Base-by-base conservation (phyloP, 2,113 vertebrate species). In the Rana temporaria region DNA sequence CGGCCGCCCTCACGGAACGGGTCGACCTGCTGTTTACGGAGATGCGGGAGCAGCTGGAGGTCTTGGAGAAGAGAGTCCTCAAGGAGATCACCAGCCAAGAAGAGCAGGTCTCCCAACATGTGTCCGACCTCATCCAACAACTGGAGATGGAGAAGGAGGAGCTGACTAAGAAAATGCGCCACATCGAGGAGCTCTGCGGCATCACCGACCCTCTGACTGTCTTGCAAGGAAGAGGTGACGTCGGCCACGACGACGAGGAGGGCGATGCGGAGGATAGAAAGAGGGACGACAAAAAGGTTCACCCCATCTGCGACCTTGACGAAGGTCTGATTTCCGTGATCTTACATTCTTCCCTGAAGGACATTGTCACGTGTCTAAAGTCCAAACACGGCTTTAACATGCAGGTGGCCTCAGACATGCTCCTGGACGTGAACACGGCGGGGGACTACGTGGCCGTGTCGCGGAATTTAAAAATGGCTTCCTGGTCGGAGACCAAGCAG, bases 361-460 rank as follows among this genome's bases (percentile, higher is more conserved):
- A 75, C 18, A 64, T 81, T 8, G 42, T 72, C 11, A 65, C 42
- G 24, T 20, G 59, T 18, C 5, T 65, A 20, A 73, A 72, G 16
- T 32, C 57, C 4, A 75, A 75, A 9, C 19, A 60, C 9, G 42
- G 69, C 6, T 63, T 64, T 59, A 16, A 81, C 24, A 71, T 53
- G 48, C 60, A 48, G 42, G 24, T 73, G 59, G 79, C 69, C 11
- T 64, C 79, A 7, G 52, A 68, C 20, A 79, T 79, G 6, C 55
- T 68, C 16, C 65, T 79, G 53, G 77, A 79, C 16, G 77, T 79
- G 26, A 81, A 81, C 68, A 81, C 79, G 6, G 68, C 79, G 16
- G 68, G 69, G 7, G 20, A 73, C 62, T 18, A 73, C 3, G 22
- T 81, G 15, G 5, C 22, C 2, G 79, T 81, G n/a, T 81, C 79